Conservation (phyloP, 2,113 vertebrate genomes). For the Boleophthalmus pectinirostris region DNA sequence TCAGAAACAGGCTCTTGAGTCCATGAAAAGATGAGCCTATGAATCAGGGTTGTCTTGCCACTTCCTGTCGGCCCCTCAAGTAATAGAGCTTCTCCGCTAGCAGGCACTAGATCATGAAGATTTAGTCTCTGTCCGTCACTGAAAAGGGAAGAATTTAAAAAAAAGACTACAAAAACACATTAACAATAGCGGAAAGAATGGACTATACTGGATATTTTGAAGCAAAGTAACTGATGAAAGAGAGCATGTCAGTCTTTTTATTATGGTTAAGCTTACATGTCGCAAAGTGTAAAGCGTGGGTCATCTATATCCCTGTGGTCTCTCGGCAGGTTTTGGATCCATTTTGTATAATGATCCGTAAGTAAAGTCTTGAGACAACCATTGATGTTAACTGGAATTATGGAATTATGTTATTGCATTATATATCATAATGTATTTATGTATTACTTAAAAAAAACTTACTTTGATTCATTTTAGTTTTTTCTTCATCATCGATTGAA, state of each 20-base stretch:
- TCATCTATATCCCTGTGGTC: background rate
- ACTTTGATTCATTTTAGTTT: conserved; percentile 24
- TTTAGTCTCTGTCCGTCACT: conserved; percentile 41
- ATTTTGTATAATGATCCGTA: conserved; percentile 21
- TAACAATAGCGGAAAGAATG: no score
- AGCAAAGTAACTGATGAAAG: background rate
- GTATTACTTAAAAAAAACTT: background rate
- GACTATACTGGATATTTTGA: background rate
- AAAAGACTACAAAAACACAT: no score
- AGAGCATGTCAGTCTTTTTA: background rate
- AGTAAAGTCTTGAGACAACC: conserved; percentile 37
- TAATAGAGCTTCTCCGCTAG: conserved; percentile 29
- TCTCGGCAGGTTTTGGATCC: background rate
- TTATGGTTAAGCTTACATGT: conserved; percentile 40
- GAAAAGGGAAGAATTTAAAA: conserved; percentile 11
- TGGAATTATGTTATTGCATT: background rate
- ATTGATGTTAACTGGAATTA: conserved; percentile 17
- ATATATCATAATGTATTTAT: background rate
- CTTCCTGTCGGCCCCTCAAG: conserved; percentile 46
- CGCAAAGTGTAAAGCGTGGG: conserved; percentile 23
- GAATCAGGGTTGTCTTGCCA: conserved; percentile 38
- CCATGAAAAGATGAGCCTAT: conserved; percentile 54
- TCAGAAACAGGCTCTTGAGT: conserved; percentile 6
- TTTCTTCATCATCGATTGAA: background rate
- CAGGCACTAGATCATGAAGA: conserved; percentile 44